Evolutionary conservation across 1,140 invertebrate genomes (phyloP).

Genomic region (Goniozus legneri): DNA sequence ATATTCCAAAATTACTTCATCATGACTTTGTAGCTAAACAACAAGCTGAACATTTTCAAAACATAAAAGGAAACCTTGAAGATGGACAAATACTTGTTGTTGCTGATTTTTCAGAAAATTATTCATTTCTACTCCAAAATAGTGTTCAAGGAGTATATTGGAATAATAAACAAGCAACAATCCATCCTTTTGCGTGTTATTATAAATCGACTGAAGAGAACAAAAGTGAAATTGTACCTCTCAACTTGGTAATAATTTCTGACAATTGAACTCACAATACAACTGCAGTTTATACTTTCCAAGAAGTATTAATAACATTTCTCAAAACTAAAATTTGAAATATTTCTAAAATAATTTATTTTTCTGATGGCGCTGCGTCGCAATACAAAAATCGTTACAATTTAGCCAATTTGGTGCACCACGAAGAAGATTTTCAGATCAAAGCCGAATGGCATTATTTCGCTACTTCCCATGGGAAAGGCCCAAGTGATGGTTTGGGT

Average conservation of each 20-base stretch:
- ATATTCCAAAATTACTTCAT: conserved; percentile 12
- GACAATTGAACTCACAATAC: conserved; percentile 25
- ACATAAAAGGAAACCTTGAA: conserved; percentile 15
- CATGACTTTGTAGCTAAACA: conserved; percentile 22
- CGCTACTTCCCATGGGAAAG: conserved; percentile 38
- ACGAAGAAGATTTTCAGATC: conserved; percentile 31
- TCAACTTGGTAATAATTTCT: conserved; percentile 19
- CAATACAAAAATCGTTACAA: conserved; percentile 43
- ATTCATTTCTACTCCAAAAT: conserved; percentile 32
- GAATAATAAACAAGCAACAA: conserved; percentile 26
- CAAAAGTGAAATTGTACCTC: conserved; percentile 7
- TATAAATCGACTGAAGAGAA: conserved; percentile 15
- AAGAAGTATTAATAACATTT: conserved; percentile 15
- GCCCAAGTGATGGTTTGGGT: conserved; percentile 31
- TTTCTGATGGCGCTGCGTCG: conserved; percentile 31
- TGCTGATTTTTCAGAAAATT: conserved; percentile 38
- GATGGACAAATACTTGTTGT: conserved; percentile 13
- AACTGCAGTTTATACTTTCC: conserved; percentile 23
- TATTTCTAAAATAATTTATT: conserved; percentile 29
- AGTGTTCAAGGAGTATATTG: conserved; percentile 33
- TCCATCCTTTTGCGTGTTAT: conserved; percentile 27
- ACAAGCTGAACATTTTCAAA: conserved; percentile 19
- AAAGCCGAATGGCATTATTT: conserved; percentile 34
- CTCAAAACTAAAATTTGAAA: conserved; percentile 20
- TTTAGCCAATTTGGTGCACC: conserved; percentile 31